phyloP scores from a whole-genome alignment of 2,113 vertebrate genomes.

The Aldabrachelys gigantea region DNA sequence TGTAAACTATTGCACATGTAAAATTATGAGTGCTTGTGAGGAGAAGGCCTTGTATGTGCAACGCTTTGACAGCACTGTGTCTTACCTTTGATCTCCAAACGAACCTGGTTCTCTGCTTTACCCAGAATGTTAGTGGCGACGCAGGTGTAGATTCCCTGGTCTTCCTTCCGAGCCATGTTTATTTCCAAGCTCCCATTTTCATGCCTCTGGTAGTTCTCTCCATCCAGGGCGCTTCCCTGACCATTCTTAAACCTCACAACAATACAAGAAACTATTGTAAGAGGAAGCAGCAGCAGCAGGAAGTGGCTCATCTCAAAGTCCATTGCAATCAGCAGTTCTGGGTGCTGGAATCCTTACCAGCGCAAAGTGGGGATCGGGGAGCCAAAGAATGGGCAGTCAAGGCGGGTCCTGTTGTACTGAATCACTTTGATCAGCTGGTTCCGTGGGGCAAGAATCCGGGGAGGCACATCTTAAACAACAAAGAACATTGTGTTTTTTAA shows the following conservation, averaged over 20 bases:
- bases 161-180: slow-evolving; percentile 85
- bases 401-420: slow-evolving; percentile 89
- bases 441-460: slow-evolving; percentile 87
- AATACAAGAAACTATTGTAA: slow-evolving; percentile 67
- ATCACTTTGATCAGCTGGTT: slow-evolving; percentile 94
- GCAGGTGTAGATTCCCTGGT: slow-evolving; percentile 96
- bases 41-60: not conserved
- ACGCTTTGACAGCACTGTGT: not conserved
- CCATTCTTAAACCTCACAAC: slow-evolving; percentile 97
- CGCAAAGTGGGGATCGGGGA: slow-evolving; percentile 91
- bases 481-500: not conserved
- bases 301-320: not conserved
- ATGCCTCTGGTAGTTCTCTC: slow-evolving; percentile 90
- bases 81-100: slow-evolving; percentile 97
- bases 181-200: slow-evolving; percentile 94
- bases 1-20: not conserved
- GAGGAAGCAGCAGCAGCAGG: slow-evolving; percentile 2
- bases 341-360: slow-evolving; percentile 83
- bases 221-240: slow-evolving; percentile 93
- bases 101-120: slow-evolving; percentile 89
- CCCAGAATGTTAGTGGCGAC: slow-evolving; percentile 94
- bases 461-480: slow-evolving; percentile 84
- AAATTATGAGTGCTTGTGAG: not conserved
- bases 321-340: accelerated
- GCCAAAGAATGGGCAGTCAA: slow-evolving; percentile 96